phyloP scores from a whole-genome alignment of 2,888 invertebrate genomes.

The Myopa testacea region DNA sequence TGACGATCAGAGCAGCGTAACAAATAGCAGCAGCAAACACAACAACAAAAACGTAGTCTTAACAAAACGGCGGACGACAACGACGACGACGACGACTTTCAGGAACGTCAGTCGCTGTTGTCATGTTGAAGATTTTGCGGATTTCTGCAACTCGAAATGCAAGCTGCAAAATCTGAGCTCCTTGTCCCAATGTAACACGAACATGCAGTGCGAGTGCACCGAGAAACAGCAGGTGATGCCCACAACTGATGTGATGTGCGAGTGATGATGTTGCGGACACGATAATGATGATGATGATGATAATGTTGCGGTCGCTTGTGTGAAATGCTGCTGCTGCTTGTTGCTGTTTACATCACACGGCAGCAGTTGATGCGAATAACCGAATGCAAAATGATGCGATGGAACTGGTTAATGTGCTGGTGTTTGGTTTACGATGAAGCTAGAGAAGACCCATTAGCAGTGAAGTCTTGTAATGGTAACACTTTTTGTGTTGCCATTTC shows the following conservation, averaged over 20 bases:
- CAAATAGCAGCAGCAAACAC: too few species aligned
- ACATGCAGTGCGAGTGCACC: conserved; percentile 68
- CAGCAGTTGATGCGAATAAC: background rate
- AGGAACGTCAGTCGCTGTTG: background rate
- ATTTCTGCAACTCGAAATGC: conserved; percentile 46
- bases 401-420: too few species aligned
- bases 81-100: background rate
- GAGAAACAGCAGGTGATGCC: conserved; percentile 50
- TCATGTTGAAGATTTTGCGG: conserved; percentile 32
- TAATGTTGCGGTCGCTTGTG: background rate
- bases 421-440: too few species aligned
- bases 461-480: too few species aligned
- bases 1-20: conserved; percentile 8
- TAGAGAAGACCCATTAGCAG: too few species aligned
- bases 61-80: background rate
- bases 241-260: background rate
- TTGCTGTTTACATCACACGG: conserved; percentile 18
- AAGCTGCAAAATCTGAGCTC: conserved; percentile 67
- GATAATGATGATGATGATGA: conserved; percentile 7
- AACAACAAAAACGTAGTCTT: too few species aligned
- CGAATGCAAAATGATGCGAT: background rate
- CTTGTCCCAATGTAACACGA: conserved; percentile 69
- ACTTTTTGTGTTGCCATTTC: too few species aligned
- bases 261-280: conserved; percentile 20
- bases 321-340: background rate